Evolutionary conservation across 1,140 invertebrate species (phyloP), one percentile per base, ranked within the genome.

Genomic region (Bacillus rossius): DNA sequence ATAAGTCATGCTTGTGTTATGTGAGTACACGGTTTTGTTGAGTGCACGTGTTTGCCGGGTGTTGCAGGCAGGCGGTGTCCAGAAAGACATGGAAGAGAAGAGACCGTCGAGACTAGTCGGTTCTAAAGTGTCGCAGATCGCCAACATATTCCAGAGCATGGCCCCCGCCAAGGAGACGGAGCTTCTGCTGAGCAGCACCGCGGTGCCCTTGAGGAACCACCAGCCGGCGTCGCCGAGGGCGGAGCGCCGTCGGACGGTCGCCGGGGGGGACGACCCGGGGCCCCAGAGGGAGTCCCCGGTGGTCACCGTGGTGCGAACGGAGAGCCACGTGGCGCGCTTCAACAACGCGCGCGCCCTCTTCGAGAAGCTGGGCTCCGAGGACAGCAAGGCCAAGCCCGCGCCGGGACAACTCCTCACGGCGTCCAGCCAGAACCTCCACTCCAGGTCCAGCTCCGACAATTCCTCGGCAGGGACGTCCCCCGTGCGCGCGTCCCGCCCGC

Each of bases 311-410:
- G 88, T 88, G 41, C 79, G 91, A 50, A 91, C 89, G 2, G 91
- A 94, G 75, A 92, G 90, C 61, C 91, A 94, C 70, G 83, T 93
- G 61, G 86, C 90, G 16, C 77, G 94, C 48, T 96, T 97, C 73
- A 95, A 95, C 70, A 93, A 89, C 73, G 94, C 94, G 0, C 78
- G 92, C 29, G 93, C 93, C 22, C 79, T 97, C 20, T 96, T 97
- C 74, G 93, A 96, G 72, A 93, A 94, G 68, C 78, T 96, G 55
- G 92, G 92, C 20, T 86, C 88, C 57, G 86, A 89, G 64, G 85
- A 84, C 40, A 50, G 20, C 23, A 26, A 8, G 8, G 20, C 37
- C 48, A 50, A 22, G 16, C 25, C 37, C 34, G 25, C 14, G 25
- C 10, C 48, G 23, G 34, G 23, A 22, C 20, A 4, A 1, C 37